A percentile compares a stretch with the other conserved stretches of the same genome.
These are phyloP conservation scores for Acleris holmiana DNA, from an alignment of 2,888 invertebrate genomes.

Conservation along the genomic window DNA sequence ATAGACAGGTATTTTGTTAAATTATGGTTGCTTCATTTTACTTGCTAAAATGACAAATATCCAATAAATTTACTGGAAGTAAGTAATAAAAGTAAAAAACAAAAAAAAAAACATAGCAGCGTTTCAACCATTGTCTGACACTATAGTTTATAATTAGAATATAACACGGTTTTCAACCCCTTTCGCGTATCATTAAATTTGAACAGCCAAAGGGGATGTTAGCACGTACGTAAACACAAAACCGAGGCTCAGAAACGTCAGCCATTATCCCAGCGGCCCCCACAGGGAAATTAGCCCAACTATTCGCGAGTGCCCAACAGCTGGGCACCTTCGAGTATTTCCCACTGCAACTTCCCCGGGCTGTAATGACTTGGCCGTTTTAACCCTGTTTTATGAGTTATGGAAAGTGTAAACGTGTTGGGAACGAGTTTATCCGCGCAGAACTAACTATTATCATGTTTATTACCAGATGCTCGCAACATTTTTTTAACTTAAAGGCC, in stretches of 20 bases:
- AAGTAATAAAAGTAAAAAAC: too few species aligned
- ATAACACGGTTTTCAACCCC: background rate
- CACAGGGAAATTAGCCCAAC: conserved; percentile 23
- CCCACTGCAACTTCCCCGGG: conserved; percentile 13
- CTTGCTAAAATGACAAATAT: too few species aligned
- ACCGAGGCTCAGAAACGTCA: conserved; percentile 3
- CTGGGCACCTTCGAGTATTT: conserved; percentile 12
- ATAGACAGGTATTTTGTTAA: background rate
- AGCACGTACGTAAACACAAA: background rate
- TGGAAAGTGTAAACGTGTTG: background rate
- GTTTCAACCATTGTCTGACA: too few species aligned
- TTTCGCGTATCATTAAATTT: background rate
- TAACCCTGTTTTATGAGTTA: conserved; percentile 10
- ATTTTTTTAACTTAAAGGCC: too few species aligned
- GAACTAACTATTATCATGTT: conserved; percentile 1
- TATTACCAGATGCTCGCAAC: background rate
- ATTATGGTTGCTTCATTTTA: background rate
- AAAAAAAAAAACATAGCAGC: too few species aligned
- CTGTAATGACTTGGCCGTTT: conserved; percentile 13
- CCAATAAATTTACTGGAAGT: too few species aligned
- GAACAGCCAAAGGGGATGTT: background rate
- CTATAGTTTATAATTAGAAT: background rate
- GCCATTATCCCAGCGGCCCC: conserved; percentile 12
- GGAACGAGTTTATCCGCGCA: background rate
- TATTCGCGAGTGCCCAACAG: conserved; percentile 10